Evolutionary conservation across 2,888 invertebrate species (phyloP), one percentile per base, ranked within the genome.

Genomic region (Eupithecia pulchellata): DNA sequence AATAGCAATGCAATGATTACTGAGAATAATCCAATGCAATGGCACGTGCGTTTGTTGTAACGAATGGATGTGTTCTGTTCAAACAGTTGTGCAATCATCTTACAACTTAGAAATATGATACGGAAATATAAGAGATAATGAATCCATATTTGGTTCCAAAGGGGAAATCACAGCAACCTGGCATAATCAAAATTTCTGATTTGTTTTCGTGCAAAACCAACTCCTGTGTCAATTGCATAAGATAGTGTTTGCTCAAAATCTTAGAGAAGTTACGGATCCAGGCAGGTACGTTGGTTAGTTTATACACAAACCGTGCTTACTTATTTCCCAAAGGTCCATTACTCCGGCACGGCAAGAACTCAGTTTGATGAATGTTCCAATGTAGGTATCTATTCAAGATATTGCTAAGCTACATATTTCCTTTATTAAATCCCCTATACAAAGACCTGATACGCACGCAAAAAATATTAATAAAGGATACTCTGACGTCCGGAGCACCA

Each of bases 1-100:
- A 68, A 76, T 70, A 75, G 58, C 32, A 60, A 66, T 74, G 72
- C 65, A 72, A 76, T 77, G 72, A 75, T 78, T 72, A 66, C 72
- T 66, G 55, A 64, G 57, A 68, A 69, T 69, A 74, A 75, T 69
- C 66, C 71, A 25, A 60, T 47, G 72, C 72, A 17, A 57, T 47
- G 72, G 75, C 78, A 73, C 76, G 77, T 71, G 76, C 73, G 61
- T 69, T 68, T 68, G 61, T 63, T 69, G 64, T 67, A 69, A 73
- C 67, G 61, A 61, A 60, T 66, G 29, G 62, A 65, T 65, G 55
- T 30, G 47, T 29, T 52, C 25, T 52, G 52, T 52, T 25, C 27
- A 57, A 29, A 57, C 29, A 29, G 17, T 57, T 58, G 39, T 32
- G 64, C 25, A 68, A 72, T 66, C 61, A 42, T 61, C 34, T 64